Conservation (phyloP, 2,888 invertebrate species). For the Cephus pygmeus region DNA sequence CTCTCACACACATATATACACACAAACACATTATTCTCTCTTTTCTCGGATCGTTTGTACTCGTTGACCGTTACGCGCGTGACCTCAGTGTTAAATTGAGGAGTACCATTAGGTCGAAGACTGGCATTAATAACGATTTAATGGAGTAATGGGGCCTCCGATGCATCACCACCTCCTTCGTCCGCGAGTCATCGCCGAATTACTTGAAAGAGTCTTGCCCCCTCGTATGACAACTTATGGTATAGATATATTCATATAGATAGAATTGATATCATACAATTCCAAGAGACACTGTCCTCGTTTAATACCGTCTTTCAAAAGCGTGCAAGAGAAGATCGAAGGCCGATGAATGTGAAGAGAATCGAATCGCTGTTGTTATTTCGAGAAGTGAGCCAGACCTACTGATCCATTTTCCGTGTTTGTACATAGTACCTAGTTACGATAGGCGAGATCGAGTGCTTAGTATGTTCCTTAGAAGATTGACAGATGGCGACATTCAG, state of each 20-base stretch:
- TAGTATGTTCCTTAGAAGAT: background rate
- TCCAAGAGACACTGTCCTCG: slow-evolving; percentile 1
- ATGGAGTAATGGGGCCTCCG: slow-evolving; percentile 49
- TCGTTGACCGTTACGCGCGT: slow-evolving; percentile 30
- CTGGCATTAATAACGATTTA: slow-evolving; percentile 56
- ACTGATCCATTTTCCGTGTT: slow-evolving; percentile 27
- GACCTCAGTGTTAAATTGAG: slow-evolving; percentile 43
- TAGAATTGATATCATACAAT: background rate
- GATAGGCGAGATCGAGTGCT: background rate
- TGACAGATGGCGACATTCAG: background rate
- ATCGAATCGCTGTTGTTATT: slow-evolving; percentile 29
- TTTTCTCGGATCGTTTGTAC: slow-evolving; percentile 19
- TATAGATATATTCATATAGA: background rate
- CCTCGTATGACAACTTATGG: background rate
- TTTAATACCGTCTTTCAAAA: background rate
- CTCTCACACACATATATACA: no score
- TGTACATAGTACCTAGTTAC: background rate
- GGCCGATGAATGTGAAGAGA: background rate
- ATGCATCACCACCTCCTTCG: slow-evolving; percentile 40
- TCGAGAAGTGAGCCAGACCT: slow-evolving; percentile 37
- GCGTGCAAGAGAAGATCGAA: background rate
- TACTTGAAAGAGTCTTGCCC: slow-evolving; percentile 19
- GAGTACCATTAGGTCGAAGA: slow-evolving; percentile 47
- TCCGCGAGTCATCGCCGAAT: slow-evolving; percentile 36
- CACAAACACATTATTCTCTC: background rate